Evolutionary conservation across 2,888 invertebrate species (phyloP).

Genomic region (Chalcis sispes): DNA sequence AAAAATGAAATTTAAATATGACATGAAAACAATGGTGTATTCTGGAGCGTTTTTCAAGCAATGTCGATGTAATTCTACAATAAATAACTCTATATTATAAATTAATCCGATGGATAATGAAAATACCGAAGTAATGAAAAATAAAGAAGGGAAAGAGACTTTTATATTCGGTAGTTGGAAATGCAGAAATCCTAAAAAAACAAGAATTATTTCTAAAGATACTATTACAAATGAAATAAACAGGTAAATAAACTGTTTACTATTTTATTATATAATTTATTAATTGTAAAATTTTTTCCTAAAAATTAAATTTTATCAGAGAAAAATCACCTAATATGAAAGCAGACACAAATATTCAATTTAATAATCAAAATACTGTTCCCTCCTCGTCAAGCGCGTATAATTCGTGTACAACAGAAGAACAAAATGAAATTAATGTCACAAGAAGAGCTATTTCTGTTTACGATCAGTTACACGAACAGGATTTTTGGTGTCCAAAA

Average conservation of each 20-base stretch:
- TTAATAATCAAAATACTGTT: constrained; percentile 9
- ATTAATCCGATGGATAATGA: constrained; percentile 48
- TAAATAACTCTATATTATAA: constrained; percentile 21
- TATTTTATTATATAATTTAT: not conserved
- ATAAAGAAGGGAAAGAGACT: constrained; percentile 56
- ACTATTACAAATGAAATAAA: constrained; percentile 3
- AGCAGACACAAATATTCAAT: constrained; percentile 10
- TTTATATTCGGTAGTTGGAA: constrained; percentile 63
- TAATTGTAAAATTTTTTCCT: not conserved
- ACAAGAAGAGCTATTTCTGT: constrained; percentile 52
- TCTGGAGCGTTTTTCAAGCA: constrained; percentile 12
- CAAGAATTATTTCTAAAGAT: constrained; percentile 21
- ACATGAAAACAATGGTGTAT: not conserved
- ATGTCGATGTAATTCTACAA: constrained; percentile 12
- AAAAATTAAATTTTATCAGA: not conserved
- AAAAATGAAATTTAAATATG: constrained; percentile 1
- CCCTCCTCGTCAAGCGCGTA: constrained; percentile 23
- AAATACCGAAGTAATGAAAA: constrained; percentile 41
- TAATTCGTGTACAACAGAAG: constrained; percentile 15
- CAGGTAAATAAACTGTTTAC: constrained; percentile 17
- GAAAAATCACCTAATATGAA: constrained; percentile 1
- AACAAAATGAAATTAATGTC: constrained; percentile 25
- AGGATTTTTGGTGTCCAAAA: constrained; percentile 67
- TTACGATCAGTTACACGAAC: constrained; percentile 59
- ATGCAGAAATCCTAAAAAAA: constrained; percentile 52